A percentile compares a stretch with the other conserved stretches of the same genome.
phyloP scores from a whole-genome alignment of 35 echinoderm and acorn worm species.

The Apostichopus japonicus region DNA sequence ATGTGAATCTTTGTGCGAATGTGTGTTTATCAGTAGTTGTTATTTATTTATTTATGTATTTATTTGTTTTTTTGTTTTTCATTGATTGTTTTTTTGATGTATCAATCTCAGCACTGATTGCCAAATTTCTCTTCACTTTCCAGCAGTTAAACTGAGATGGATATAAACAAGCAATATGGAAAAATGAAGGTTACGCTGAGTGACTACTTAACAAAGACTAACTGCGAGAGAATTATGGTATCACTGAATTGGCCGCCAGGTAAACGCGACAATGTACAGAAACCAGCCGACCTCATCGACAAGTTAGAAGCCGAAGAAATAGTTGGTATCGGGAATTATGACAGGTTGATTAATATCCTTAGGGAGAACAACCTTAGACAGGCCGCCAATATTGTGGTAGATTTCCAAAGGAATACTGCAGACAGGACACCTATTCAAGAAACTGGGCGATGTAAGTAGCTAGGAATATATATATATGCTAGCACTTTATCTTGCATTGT shows the following conservation, averaged over 20 bases:
- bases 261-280: neutral
- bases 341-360: neutral
- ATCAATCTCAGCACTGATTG: no score
- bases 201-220: neutral
- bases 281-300: neutral
- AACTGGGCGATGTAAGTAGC: no score
- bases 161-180: neutral
- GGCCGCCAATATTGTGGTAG: neutral
- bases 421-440: no score
- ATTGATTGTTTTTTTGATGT: no score
- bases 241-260: neutral
- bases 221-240: neutral
- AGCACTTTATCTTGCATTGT: no score
- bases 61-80: no score
- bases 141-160: no score
- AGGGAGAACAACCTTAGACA: neutral
- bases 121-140: no score
- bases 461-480: no score
- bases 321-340: neutral
- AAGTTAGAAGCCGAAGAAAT: neutral
- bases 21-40: no score
- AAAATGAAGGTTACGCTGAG: neutral
- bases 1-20: no score
- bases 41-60: no score
- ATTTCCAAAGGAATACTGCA: neutral